Conservation (phyloP, 2,797 vertebrate species). For the Sus cebifrons region DNA sequence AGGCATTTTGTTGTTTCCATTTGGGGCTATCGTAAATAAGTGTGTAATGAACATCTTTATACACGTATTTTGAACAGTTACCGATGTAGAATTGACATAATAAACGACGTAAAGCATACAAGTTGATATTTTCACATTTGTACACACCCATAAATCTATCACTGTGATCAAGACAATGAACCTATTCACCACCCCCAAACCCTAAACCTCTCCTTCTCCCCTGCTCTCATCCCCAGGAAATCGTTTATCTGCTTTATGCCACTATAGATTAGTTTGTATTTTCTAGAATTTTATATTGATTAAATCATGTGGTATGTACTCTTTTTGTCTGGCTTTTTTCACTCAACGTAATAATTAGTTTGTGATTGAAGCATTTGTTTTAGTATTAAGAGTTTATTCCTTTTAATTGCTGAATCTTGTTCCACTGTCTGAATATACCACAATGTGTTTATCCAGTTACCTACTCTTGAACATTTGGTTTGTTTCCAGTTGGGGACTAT, state of each 20-base stretch:
- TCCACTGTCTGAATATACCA: neutral
- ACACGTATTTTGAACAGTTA: neutral
- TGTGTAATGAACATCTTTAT: neutral
- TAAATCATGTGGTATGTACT: neutral
- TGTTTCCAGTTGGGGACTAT: neutral
- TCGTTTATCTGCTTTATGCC: neutral
- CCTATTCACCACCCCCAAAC: neutral
- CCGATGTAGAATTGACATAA: neutral
- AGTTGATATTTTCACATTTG: neutral
- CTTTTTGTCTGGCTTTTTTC: neutral
- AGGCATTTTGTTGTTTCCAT: neutral
- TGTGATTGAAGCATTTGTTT: neutral
- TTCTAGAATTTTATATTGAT: neutral
- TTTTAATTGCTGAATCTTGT: neutral
- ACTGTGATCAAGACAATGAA: neutral
- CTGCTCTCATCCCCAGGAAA: neutral
- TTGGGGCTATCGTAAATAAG: neutral
- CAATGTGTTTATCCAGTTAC: neutral
- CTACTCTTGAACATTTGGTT: neutral
- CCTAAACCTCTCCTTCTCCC: neutral
- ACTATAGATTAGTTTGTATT: neutral
- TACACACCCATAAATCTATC: neutral
- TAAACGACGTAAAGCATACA: neutral
- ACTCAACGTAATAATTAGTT: neutral
- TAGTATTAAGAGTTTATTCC: neutral